Percentiles rank a stretch among this genome's conserved stretches.
phyloP scores from a whole-genome alignment of 92 coral and sea anemone genomes.

The Bergia sp. region DNA sequence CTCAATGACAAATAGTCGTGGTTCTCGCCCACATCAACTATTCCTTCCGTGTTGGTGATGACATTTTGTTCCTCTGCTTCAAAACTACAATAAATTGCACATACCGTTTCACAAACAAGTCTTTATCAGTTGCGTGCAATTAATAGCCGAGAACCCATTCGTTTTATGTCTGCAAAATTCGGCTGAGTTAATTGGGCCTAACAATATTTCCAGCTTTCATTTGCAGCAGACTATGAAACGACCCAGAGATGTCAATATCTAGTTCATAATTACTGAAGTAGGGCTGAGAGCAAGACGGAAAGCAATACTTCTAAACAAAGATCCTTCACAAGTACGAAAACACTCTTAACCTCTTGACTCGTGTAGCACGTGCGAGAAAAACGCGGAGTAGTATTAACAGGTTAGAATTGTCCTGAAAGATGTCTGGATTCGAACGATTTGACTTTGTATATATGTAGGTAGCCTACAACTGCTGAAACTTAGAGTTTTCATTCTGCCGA shows the following conservation, averaged over 20 bases:
- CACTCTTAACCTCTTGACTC: slow-evolving; percentile 26
- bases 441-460: neutral
- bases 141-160: neutral
- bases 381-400: neutral
- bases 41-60: neutral
- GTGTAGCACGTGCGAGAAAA: neutral
- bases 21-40: slow-evolving; percentile 4
- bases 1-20: neutral
- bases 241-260: slow-evolving; percentile 28
- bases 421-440: neutral
- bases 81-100: neutral
- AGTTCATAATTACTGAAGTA: slow-evolving; percentile 33
- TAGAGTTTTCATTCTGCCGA: neutral
- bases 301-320: slow-evolving; percentile 34
- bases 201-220: slow-evolving; percentile 8
- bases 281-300: slow-evolving; percentile 18
- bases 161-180: neutral
- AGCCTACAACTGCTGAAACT: neutral
- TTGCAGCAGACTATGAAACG: slow-evolving; percentile 24
- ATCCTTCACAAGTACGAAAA: slow-evolving; percentile 12
- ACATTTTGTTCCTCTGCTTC: neutral
- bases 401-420: neutral
- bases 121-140: neutral
- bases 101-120: neutral
- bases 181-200: neutral